Evolutionary conservation across 2,797 vertebrate genomes (phyloP).

Genomic region (Micromesistius poutassou): DNA sequence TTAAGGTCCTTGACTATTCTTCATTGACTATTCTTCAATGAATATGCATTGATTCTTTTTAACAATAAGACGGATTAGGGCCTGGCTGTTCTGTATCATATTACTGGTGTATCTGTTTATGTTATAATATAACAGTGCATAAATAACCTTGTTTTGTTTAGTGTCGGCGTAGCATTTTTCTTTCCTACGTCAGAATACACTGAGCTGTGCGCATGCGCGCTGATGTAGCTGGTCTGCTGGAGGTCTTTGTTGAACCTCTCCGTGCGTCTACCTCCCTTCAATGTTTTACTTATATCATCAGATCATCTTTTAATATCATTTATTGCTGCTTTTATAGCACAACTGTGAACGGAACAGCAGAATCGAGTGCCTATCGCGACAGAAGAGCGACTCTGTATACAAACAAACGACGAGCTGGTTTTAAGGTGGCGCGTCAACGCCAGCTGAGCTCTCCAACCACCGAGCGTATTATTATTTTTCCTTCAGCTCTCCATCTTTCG

Average conservation of each 20-base stretch:
- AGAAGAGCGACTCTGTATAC: conserved; percentile 46
- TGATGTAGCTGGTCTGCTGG: neutral
- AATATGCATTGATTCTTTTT: neutral
- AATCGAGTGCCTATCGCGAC: conserved; percentile 33
- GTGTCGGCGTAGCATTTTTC: neutral
- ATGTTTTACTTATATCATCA: neutral
- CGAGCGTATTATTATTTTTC: neutral
- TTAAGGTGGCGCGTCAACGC: conserved; percentile 63
- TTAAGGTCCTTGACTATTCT: no score
- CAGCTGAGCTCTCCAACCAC: conserved; percentile 14
- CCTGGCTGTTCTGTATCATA: neutral
- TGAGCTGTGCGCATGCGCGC: neutral
- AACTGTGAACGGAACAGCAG: conserved; percentile 66
- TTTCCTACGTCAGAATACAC: neutral
- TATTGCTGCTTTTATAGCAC: neutral
- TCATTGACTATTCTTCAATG: no score
- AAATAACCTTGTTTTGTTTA: neutral
- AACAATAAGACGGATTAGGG: neutral
- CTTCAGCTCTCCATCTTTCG: neutral
- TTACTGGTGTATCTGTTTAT: neutral
- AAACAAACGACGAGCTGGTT: conserved; percentile 62
- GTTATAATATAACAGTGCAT: no score
- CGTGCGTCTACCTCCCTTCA: neutral
- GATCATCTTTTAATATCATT: neutral
- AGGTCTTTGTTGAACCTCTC: neutral